Evolutionary conservation across 2,888 invertebrate genomes (phyloP), one percentile per base, ranked within the genome.

Genomic region (Spodoptera littoralis): DNA sequence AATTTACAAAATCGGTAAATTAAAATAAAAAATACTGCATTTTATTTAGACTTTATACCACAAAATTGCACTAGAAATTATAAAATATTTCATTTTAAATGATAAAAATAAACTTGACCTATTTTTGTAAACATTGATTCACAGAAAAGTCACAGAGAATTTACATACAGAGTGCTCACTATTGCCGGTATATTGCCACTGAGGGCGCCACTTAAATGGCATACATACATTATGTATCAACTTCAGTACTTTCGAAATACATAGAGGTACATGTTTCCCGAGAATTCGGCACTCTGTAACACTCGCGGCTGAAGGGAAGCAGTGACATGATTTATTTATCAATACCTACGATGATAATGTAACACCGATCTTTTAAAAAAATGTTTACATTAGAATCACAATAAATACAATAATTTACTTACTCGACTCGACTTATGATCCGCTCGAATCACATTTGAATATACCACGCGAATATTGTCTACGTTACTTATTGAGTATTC

Each of bases 321-420:
- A 75, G 65, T 77, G 78, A 81, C 70, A 75, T 68, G 53, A 74
- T 67, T 44, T 30, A 48, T 48, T 76, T 77, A 80, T 79, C 76
- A 67, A 73, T 76, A 76, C 76, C 84, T 88, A 89, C 84, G 79
- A 77, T 71, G 75, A 86, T 79, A 83, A 85, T 81, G 85, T 74
- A 87, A 92, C 90, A 92, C 81, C 88, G 79, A 92, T 84, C 83
- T 81, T 85, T 83, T 36, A 82, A 88, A 88, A 83, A 84, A 86
- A 83, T 73, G 64, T 49, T 65, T 79, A 79, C 76, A 67, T 84
- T 82, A 81, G 85, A 70, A 84, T 86, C 88, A 89, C 88, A 87
- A 86, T 87, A 84, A 77, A 85, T 86, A 90, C 84, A 85, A 84
- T 80, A 72, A 75, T 65, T 75, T 81, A 88, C 43, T 60, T 64